Evolutionary conservation across 2,888 invertebrate species (phyloP), one percentile per base, ranked within the genome.

Genomic region (Plebejus argus): DNA sequence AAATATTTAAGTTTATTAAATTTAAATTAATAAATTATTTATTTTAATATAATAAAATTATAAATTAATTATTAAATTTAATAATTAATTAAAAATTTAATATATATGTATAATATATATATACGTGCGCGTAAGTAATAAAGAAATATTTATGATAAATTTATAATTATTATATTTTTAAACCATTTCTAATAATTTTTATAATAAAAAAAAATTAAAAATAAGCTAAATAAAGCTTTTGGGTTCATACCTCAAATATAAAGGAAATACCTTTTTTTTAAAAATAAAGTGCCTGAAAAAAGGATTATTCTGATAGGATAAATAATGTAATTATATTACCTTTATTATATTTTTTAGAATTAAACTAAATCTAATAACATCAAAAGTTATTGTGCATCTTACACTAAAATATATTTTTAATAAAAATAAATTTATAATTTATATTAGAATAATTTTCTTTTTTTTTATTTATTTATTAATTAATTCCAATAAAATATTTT

Each of bases 261-360:
- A 91, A 94, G 89, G 84, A 87, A 86, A 84, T 74, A 35, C 85
- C 88, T 91, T 91, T 91, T 90, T 91, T 93, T 91, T 76, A 93
- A 91, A 84, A 89, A 91, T 89, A 90, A 90, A 90, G 90, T 90
- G 91, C 91, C 91, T 91, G 91, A 90, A 83, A 83, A 90, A 90
- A 91, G 90, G 91, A 85, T 89, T 91, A 91, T 89, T 91, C 90
- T 91, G 91, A 91, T 90, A 91, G 91, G 76, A 86, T 91, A 91
- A 90, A 90, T 88, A 80, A 91, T 85, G 89, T 90, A 90, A 79
- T 77, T 77, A 70, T 79, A 81, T 83, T 90, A 90, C 88, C 95
- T 95, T 95, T 95, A 95, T 95, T 95, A 95, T 87, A 94, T 92
- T 91, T 95, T 94, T 93, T 92, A 95, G 95, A 95, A 93, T 95